A percentile compares a stretch with the other conserved stretches of the same genome.
phyloP scores from a whole-genome alignment of 2,888 invertebrate species.

The Gryllus longicercus region DNA sequence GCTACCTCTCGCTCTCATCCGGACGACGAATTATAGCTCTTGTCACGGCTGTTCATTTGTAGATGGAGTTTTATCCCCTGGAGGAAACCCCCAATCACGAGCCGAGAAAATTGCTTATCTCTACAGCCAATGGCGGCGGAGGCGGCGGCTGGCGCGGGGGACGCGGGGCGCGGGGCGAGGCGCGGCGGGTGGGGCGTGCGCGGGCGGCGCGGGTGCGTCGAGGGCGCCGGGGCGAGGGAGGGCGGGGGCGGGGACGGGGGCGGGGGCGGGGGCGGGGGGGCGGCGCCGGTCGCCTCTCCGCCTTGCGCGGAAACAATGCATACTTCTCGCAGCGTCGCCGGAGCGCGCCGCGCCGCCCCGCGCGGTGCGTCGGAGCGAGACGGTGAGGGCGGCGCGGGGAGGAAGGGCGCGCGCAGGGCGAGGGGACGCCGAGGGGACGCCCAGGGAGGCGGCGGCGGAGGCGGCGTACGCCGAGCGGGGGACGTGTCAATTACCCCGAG shows the following conservation, averaged over 20 bases:
- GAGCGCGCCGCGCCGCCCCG: conserved; percentile 1
- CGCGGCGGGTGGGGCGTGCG: not conserved
- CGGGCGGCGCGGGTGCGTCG: not conserved
- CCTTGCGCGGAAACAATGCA: conserved; percentile 35
- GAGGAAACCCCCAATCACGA: conserved; percentile 64
- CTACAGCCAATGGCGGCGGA: conserved; percentile 45
- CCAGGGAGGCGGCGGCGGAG: conserved; percentile 21
- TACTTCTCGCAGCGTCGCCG: conserved; percentile 22
- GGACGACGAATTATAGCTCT: conserved; percentile 63
- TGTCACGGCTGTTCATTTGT: conserved; percentile 69
- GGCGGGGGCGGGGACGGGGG: conserved; percentile 19
- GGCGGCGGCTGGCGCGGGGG: conserved; percentile 38
- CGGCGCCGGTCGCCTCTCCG: conserved; percentile 19
- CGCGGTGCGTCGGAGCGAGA: not conserved
- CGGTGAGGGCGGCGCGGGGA: conserved; percentile 22
- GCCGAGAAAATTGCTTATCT: conserved; percentile 65
- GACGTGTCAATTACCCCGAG: conserved; percentile 46
- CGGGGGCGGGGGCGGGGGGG: conserved; percentile 12
- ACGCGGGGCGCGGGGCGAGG: conserved; percentile 38
- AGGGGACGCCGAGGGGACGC: conserved; percentile 22
- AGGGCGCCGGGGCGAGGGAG: conserved; percentile 22
- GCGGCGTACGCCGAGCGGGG: conserved; percentile 27
- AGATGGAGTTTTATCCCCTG: conserved; percentile 65
- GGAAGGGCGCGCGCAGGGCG: conserved; percentile 24
- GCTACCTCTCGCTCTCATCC: conserved; percentile 40